Base-by-base conservation (phyloP, 2,113 vertebrate species). In the Colinus virginianus region DNA sequence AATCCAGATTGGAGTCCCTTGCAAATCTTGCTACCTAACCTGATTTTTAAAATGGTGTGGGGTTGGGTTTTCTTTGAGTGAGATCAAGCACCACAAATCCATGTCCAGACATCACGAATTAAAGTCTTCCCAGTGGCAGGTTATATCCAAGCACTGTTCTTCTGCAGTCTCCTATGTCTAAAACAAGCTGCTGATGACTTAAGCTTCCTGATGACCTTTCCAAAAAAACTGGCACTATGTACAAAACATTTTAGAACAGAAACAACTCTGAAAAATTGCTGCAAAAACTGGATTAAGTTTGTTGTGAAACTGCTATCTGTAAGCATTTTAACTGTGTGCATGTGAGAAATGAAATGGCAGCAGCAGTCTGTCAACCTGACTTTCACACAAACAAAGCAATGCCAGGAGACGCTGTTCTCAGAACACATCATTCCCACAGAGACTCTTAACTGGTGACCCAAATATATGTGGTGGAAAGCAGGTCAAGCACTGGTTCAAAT, bases 11-110 rank as follows among this genome's bases (percentile, higher is more conserved):
- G 58, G 59, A 90, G 69, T 25, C 49, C 76, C 63, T 74, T 43
- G 61, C 14, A 74, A 58, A 18, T 59, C 23, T 11, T 61, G 15
- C 53, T 79, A 38, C 40, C 19, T 8, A 78, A 91, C 8, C 2
- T 64, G 78, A 74, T 21, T 38, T 79, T 69, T 61, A 78, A 68
- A 56, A 4, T 14, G 7, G 3, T 1, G 8, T 7, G 1, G 6
- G 1, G 7, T 8, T 1, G 7, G 2, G 10, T 0, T 4, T 13
- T 61, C 38, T 53, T 6, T 14, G 4, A 76, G 58, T 9, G 46
- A 63, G 71, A n/a, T n/a, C n/a, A 79, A 64, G 34, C 38, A 32
- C 15, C 19, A 62, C 30, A 80, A 83, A 63, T 66, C 66, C 36
- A 70, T 7, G 36, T 23, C n/a, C 36, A 28, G 49, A 79, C 59